Conservation (phyloP, 2,797 vertebrate genomes). For the Yasuhikotakia modesta region DNA sequence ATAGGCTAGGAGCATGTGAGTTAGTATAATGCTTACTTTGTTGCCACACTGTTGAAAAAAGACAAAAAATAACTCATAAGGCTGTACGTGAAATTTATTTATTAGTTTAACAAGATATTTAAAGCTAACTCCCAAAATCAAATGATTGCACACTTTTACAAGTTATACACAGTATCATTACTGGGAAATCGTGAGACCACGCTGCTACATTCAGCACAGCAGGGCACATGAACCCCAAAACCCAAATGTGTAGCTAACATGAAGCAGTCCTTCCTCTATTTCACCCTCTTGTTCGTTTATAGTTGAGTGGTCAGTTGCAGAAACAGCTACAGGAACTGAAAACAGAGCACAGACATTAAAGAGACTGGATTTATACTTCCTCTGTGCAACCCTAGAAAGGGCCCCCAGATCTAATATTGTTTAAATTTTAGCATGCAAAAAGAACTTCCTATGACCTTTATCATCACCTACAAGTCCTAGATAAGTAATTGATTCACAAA, state of each 20-base stretch:
- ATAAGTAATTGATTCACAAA: not conserved
- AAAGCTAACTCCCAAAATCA: not conserved
- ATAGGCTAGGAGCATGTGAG: too few species aligned
- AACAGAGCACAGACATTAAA: slow-evolving; percentile 13
- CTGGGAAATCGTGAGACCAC: not conserved
- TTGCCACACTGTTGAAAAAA: too few species aligned
- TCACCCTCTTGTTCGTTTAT: slow-evolving; percentile 14
- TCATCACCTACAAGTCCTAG: not conserved
- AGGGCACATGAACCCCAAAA: not conserved
- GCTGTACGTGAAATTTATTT: not conserved
- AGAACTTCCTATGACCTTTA: not conserved
- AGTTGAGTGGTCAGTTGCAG: slow-evolving; percentile 25
- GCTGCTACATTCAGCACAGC: slow-evolving; percentile 13
- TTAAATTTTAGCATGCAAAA: not conserved
- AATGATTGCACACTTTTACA: not conserved
- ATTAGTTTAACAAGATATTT: not conserved
- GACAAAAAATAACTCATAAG: too few species aligned
- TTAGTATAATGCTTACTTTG: too few species aligned
- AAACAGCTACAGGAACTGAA: slow-evolving; percentile 5
- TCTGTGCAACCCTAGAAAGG: not conserved
- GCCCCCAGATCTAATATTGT: not conserved
- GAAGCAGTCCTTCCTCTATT: slow-evolving; percentile 39
- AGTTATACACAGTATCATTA: not conserved
- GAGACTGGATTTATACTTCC: not conserved
- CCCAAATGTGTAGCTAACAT: slow-evolving; percentile 45